Conservation (phyloP, 2,797 vertebrate genomes). For the Ptychobarbus kaznakovi region DNA sequence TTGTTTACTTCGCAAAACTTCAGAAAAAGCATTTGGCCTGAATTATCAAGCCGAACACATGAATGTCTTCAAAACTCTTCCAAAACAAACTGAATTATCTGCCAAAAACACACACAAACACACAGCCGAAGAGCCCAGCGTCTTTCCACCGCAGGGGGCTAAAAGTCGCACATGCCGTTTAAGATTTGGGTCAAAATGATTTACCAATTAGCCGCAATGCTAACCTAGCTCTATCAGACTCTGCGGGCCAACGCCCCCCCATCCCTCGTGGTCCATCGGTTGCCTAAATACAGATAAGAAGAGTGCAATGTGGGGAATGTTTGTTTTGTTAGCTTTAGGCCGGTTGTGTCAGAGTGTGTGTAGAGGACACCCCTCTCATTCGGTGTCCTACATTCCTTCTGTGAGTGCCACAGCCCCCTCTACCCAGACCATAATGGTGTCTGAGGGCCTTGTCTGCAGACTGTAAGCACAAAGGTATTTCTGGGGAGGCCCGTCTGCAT, state of each 20-base stretch:
- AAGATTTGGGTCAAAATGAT: constrained; percentile 9
- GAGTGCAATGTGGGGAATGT: constrained; percentile 21
- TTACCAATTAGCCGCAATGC: constrained; percentile 26
- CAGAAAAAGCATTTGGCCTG: background rate
- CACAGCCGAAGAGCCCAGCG: background rate
- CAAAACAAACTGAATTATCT: constrained; percentile 32
- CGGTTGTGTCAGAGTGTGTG: constrained; percentile 32
- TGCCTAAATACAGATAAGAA: constrained; percentile 37
- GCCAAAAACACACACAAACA: constrained; percentile 32
- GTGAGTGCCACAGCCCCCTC: constrained; percentile 42
- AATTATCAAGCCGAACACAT: background rate
- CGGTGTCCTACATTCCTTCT: constrained; percentile 59
- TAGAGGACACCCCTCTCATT: constrained; percentile 52
- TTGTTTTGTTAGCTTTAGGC: constrained; percentile 36
- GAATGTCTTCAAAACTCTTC: constrained; percentile 17
- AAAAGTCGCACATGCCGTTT: background rate
- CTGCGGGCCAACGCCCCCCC: background rate
- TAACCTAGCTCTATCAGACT: constrained; percentile 27
- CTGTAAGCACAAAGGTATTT: constrained; percentile 54
- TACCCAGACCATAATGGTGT: constrained; percentile 41
- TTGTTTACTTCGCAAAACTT: background rate
- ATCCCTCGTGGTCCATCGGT: background rate
- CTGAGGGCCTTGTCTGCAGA: constrained; percentile 51
- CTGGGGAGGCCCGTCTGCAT: constrained; percentile 32
- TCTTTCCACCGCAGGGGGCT: background rate